phyloP scores from a whole-genome alignment of 1,140 invertebrate genomes.

The Neodiprion fabricii region DNA sequence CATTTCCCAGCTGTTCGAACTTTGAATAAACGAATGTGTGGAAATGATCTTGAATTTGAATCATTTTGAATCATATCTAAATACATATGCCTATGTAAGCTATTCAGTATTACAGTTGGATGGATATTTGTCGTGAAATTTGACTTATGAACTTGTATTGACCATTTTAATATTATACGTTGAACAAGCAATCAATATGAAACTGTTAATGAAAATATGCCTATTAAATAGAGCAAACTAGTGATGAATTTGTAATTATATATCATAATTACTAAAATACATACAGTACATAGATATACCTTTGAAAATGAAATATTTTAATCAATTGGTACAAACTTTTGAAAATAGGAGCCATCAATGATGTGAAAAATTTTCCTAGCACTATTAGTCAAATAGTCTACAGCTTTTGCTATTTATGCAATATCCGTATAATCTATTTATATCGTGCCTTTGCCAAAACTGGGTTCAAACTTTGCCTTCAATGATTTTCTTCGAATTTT shows the following conservation, averaged over 20 bases:
- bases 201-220: not conserved
- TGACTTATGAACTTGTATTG: not conserved
- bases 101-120: not conserved
- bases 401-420: not conserved
- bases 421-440: not conserved
- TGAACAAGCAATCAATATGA: not conserved
- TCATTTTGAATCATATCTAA: not conserved
- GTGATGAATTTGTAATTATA: not conserved
- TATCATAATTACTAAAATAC: not conserved
- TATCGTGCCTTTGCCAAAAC: conserved; percentile 33
- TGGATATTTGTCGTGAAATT: not conserved
- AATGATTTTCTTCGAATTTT: conserved; percentile 17
- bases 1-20: no score
- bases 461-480: conserved; percentile 27
- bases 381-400: not conserved
- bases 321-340: conserved; percentile 2
- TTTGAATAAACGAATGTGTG: no score
- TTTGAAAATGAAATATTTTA: not conserved
- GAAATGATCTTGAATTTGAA: not conserved
- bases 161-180: not conserved
- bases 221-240: not conserved
- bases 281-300: not conserved
- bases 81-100: not conserved
- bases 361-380: not conserved
- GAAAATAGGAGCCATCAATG: not conserved